Percentiles rank a stretch among this genome's conserved stretches.
Evolutionary conservation across 2,797 vertebrate genomes (phyloP).

Genomic region (Eulemur mongoz): DNA sequence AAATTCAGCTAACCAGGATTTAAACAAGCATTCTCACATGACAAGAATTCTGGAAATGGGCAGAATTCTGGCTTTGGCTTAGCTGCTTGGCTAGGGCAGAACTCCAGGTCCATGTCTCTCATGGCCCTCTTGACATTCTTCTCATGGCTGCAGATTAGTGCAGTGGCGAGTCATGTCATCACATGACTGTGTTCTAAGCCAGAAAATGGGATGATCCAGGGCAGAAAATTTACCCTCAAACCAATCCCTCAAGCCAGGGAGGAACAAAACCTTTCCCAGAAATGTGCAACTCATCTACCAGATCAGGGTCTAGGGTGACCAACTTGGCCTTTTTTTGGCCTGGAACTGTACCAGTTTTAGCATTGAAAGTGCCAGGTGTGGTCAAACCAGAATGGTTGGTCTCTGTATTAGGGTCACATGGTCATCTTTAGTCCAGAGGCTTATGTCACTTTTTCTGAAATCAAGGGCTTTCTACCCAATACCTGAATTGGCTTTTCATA

Average conservation of each 20-base stretch:
- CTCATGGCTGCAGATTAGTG: not conserved
- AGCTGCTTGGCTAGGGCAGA: not conserved
- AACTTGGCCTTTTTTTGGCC: not conserved
- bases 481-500: not conserved
- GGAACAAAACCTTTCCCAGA: not conserved
- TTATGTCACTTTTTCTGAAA: not conserved
- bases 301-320: not conserved
- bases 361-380: not conserved
- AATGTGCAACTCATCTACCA: not conserved
- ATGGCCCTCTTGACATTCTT: not conserved
- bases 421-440: not conserved
- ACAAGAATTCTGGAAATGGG: not conserved
- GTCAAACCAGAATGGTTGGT: not conserved
- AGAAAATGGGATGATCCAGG: not conserved
- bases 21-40: constrained; percentile 21
- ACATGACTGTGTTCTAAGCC: not conserved
- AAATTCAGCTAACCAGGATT: not conserved
- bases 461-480: not conserved
- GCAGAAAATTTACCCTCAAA: not conserved
- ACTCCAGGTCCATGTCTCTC: not conserved
- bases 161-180: not conserved
- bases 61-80: not conserved
- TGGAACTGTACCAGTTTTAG: not conserved
- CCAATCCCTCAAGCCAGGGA: not conserved
- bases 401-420: not conserved